A percentile compares a stretch with the other conserved stretches of the same genome.
These are phyloP conservation scores for Acrobasis repandana DNA, from an alignment of 2,888 invertebrate genomes.

Conservation along the genomic window DNA sequence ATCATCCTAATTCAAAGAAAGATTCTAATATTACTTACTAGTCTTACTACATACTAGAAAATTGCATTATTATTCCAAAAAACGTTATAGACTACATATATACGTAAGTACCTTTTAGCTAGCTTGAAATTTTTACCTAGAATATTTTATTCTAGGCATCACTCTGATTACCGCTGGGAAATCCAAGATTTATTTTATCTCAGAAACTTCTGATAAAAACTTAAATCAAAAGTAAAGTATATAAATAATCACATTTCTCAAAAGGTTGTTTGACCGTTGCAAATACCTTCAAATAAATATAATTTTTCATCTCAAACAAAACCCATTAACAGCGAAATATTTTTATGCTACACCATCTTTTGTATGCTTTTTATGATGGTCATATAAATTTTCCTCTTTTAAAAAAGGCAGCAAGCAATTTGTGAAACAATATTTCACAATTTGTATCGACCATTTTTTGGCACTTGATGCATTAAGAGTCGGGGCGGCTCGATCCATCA, in stretches of 20 bases:
- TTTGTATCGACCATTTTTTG: constrained; percentile 42
- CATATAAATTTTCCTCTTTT: constrained; percentile 9
- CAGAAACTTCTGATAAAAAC: not conserved
- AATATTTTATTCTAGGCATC: not conserved
- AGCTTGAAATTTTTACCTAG: not conserved
- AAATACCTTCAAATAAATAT: too few relatives aligned
- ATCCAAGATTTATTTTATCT: not conserved
- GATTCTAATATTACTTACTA: too few relatives aligned
- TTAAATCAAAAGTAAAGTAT: not conserved
- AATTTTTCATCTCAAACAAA: not conserved
- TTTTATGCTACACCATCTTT: not conserved
- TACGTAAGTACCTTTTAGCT: not conserved
- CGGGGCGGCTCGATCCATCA: constrained; percentile 50
- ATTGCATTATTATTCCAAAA: not conserved
- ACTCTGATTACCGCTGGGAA: not conserved
- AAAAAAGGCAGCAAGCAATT: constrained; percentile 18
- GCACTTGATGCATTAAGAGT: constrained; percentile 44
- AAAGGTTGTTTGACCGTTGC: too few relatives aligned
- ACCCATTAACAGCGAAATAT: not conserved
- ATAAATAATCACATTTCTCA: not conserved
- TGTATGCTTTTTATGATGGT: not conserved
- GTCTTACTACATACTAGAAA: not conserved
- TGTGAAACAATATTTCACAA: constrained; percentile 29
- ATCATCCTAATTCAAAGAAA: too few relatives aligned
- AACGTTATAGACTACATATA: not conserved